phyloP scores from a whole-genome alignment of 2,113 vertebrate species.

The Otus sunia region DNA sequence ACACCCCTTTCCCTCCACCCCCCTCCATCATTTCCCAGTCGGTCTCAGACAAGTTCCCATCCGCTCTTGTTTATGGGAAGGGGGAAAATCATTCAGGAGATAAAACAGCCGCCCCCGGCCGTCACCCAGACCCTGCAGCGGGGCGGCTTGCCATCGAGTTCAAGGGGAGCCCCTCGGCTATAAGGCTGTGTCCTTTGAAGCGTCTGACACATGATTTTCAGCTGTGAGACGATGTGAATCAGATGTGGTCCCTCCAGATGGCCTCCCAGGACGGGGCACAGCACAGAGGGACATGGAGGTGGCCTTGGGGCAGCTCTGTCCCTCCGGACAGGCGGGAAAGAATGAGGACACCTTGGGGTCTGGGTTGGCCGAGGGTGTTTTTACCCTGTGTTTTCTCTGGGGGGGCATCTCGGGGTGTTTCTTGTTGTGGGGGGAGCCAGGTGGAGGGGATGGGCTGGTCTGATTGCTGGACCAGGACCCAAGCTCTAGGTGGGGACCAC shows the following conservation, averaged over 20 bases:
- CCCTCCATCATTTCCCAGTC: neutral
- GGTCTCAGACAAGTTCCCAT: neutral
- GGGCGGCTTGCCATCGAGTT: neutral
- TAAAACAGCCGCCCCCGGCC: neutral
- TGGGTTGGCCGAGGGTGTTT: neutral
- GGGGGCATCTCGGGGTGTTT: neutral
- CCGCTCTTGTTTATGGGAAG: neutral
- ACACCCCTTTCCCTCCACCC: neutral
- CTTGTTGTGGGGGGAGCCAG: neutral
- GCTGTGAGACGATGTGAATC: neutral
- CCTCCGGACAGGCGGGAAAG: neutral
- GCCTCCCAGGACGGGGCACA: neutral
- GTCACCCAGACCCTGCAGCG: fast-evolving
- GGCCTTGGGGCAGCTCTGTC: neutral
- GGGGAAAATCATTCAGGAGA: neutral
- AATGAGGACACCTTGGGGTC: neutral
- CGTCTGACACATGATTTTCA: neutral
- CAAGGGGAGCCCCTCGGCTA: neutral
- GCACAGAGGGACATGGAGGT: neutral
- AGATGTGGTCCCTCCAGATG: neutral
- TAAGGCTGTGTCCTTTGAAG: neutral
- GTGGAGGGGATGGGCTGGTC: neutral
- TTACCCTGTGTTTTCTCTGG: neutral
- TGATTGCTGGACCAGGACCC: fast-evolving
- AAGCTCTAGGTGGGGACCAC: neutral